Percentiles rank a stretch among this genome's conserved stretches.
phyloP scores from a whole-genome alignment of 2,113 vertebrate genomes.

The Leucosticte australis region DNA sequence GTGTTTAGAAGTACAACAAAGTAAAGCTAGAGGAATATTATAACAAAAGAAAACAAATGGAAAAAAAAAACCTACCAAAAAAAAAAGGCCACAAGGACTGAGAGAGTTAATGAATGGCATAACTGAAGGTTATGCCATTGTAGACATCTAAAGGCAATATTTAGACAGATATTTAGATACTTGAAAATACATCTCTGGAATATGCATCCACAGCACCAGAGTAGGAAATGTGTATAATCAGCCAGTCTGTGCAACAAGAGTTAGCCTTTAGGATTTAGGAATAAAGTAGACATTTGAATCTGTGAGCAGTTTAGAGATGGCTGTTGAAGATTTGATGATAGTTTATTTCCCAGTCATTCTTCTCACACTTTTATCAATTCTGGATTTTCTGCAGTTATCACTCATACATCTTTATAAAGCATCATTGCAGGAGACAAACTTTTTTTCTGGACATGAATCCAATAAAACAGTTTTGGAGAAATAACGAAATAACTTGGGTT shows the following conservation, averaged over 20 bases:
- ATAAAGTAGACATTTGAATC: neutral
- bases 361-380: neutral
- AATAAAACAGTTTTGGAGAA: neutral
- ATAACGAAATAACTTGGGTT: neutral
- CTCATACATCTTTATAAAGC: neutral
- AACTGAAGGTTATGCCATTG: neutral
- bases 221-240: neutral
- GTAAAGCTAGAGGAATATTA: neutral
- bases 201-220: neutral
- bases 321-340: neutral
- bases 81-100: neutral
- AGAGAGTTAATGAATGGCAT: neutral
- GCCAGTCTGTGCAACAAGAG: neutral
- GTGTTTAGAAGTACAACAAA: neutral
- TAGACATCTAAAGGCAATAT: neutral
- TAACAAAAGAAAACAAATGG: neutral
- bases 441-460: neutral
- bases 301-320: neutral
- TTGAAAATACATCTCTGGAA: neutral
- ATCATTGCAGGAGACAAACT: accelerated
- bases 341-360: neutral
- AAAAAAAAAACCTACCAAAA: neutral
- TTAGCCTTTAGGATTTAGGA: neutral
- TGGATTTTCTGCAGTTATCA: neutral
- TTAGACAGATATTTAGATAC: neutral